Evolutionary conservation across 2,888 invertebrate species (phyloP).

Genomic region (Lasioglossum villosulum): DNA sequence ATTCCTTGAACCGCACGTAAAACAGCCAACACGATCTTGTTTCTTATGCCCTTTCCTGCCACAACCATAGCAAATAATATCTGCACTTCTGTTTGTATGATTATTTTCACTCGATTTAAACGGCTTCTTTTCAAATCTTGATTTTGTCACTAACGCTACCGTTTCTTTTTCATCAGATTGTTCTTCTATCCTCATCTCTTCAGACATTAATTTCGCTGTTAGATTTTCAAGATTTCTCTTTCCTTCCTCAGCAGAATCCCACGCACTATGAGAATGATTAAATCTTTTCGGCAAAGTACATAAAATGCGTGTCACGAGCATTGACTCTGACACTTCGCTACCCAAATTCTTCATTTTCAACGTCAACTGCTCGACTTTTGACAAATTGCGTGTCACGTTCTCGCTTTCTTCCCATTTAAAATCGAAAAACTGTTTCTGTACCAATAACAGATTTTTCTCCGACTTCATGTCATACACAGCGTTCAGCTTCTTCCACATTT

Average conservation of each 20-base stretch:
- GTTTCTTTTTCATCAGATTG: too few relatives aligned
- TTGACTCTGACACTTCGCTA: constrained; percentile 3
- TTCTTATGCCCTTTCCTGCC: background rate
- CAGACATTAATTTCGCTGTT: background rate
- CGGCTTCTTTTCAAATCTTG: too few relatives aligned
- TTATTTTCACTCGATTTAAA: too few relatives aligned
- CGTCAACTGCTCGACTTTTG: too few relatives aligned
- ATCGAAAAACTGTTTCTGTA: too few relatives aligned
- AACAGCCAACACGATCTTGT: background rate
- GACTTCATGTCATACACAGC: too few relatives aligned
- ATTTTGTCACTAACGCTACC: too few relatives aligned
- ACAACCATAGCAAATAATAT: background rate
- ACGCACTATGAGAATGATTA: constrained; percentile 19
- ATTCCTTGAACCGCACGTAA: background rate
- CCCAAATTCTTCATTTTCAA: background rate
- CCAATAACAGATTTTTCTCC: too few relatives aligned
- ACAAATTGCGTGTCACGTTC: too few relatives aligned
- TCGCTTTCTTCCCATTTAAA: too few relatives aligned
- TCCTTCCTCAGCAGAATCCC: constrained; percentile 1
- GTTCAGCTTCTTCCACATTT: too few relatives aligned
- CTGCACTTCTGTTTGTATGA: background rate
- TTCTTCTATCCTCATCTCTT: too few relatives aligned
- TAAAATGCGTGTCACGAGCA: constrained; percentile 7
- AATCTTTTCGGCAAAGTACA: constrained; percentile 8
- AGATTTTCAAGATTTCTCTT: constrained; percentile 18